Base-by-base conservation (phyloP, 2,113 vertebrate species). In the Psophia crepitans region DNA sequence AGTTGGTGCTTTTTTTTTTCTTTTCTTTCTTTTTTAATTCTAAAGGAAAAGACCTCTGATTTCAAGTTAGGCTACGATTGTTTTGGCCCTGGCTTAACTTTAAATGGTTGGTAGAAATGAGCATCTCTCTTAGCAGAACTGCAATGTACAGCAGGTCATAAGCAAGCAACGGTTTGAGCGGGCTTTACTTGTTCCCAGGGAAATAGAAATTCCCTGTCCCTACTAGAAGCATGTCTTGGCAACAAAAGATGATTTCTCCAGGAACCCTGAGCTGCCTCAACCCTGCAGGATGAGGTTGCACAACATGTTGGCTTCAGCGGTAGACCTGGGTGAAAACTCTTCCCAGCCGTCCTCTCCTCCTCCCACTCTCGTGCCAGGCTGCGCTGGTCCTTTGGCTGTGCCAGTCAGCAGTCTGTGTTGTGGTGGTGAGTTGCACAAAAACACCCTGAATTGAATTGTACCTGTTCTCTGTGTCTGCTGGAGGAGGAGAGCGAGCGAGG, bases 401-500 rank as follows among this genome's bases (percentile, higher is more conserved):
- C 63, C 8, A 20, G 37, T 23, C 6, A 1, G 13, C 75, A 61
- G 33, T 26, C 49, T 48, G 20, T 1, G 8, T 49, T 26, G 18
- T 4, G 8, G 44, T 4, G 20, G 20, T 24, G 58, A 61, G 41
- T 57, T 3, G 8, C 65, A 16, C 15, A 49, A 51, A 70, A 73
- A 39, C 8, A 11, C 18, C 16, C 49, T 11, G 15, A n/a, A 30
- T 26, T 43, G 18, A 66, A 20, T 23, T 0, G 0, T 37, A 32
- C 24, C 39, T 2, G 3, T 41, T 37, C 12, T 20, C 58, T 6
- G 16, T 20, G 20, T 33, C 44, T 80, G 39, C 3, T 1, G 41
- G 41, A 70, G 21, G 33, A 78, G 28, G 44, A 87, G 28, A 27
- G 12, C 0, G 1, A 46, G 44, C 0, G 0, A 76, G 14, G 17